Conservation (phyloP, 2,113 vertebrate species). For the Campylomormyrus numenius region DNA sequence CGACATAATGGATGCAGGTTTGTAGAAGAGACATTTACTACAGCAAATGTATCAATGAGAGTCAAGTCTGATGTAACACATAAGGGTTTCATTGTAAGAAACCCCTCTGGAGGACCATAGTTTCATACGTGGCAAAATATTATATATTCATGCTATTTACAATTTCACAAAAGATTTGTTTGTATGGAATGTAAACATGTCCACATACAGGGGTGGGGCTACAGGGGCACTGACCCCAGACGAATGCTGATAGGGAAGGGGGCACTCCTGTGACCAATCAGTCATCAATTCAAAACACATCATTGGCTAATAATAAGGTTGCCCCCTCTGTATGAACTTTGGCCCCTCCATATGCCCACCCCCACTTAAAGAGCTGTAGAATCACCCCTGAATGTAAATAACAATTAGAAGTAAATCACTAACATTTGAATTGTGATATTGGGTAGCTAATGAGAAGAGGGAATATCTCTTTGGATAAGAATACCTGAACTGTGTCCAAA, state of each 20-base stretch:
- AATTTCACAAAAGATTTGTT: neutral
- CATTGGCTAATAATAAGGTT: neutral
- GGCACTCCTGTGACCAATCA: too few relatives aligned
- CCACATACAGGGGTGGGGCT: neutral
- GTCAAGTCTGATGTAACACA: neutral
- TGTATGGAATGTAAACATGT: neutral
- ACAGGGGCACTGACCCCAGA: neutral
- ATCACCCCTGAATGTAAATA: neutral
- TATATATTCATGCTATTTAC: neutral
- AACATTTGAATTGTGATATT: neutral
- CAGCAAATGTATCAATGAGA: neutral
- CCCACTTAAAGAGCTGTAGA: neutral
- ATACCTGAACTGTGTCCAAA: slow-evolving; percentile 67
- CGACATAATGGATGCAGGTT: neutral
- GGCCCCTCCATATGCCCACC: neutral
- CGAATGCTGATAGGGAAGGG: too few relatives aligned
- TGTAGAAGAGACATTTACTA: neutral
- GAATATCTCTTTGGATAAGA: neutral
- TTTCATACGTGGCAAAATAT: neutral
- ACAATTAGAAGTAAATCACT: neutral
- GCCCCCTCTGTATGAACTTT: neutral
- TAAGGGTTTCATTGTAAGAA: neutral
- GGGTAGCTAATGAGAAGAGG: neutral
- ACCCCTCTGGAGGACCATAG: neutral
- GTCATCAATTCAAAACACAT: neutral